phyloP scores from a whole-genome alignment of 1,140 invertebrate species.

The Bombus haemorrhoidalis region DNA sequence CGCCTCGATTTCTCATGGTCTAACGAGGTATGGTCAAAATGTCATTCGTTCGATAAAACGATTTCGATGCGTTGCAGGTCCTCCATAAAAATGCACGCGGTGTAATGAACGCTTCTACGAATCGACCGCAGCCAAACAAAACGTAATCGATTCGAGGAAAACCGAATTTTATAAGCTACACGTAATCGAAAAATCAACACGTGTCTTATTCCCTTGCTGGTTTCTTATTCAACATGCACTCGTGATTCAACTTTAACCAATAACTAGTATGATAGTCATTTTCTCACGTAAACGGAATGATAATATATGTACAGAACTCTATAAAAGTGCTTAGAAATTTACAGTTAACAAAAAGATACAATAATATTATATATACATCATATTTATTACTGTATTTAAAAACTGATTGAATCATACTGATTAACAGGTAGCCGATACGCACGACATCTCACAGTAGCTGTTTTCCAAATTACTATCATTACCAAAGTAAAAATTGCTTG shows the following conservation, averaged over 20 bases:
- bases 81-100: conserved; percentile 2
- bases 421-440: not conserved
- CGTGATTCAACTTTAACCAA: not conserved
- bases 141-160: conserved; percentile 1
- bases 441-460: not conserved
- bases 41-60: not conserved
- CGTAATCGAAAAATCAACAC: not conserved
- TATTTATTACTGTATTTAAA: not conserved
- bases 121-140: not conserved
- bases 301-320: not conserved
- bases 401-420: not conserved
- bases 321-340: not conserved
- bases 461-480: not conserved
- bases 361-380: not conserved
- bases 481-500: not conserved
- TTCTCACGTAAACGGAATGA: no score
- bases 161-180: not conserved
- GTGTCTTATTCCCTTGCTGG: no score
- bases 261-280: not conserved
- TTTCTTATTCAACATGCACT: not conserved
- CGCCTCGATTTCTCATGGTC: not conserved
- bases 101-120: not conserved
- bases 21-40: not conserved
- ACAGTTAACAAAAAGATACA: not conserved
- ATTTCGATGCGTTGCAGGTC: not conserved